phyloP scores from a whole-genome alignment of 1,140 invertebrate genomes.

The Dysdera silvatica region DNA sequence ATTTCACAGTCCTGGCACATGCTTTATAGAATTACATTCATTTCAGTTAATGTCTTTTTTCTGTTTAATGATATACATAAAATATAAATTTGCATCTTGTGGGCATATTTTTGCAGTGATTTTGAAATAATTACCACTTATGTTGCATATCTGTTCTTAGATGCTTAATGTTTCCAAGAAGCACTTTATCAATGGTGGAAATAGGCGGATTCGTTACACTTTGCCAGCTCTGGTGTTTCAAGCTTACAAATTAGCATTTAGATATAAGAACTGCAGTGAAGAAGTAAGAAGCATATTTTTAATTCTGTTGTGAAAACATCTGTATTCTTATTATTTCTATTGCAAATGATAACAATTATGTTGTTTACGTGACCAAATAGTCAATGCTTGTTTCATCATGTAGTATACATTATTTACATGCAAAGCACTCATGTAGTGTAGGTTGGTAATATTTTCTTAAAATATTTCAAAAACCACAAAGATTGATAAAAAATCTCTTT shows the following conservation, averaged over 20 bases:
- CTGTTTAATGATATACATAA: too few relatives aligned
- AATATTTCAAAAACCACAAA: too few relatives aligned
- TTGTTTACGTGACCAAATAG: not conserved
- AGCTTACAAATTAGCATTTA: conserved; percentile 78
- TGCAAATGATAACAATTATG: not conserved
- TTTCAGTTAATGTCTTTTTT: too few relatives aligned
- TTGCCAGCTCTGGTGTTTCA: conserved; percentile 95
- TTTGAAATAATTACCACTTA: too few relatives aligned
- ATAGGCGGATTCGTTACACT: conserved; percentile 77
- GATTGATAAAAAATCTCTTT: too few relatives aligned
- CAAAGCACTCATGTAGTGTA: too few relatives aligned
- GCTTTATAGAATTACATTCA: too few relatives aligned
- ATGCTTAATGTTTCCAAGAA: conserved; percentile 81
- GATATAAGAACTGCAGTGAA: conserved; percentile 64
- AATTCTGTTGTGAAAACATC: not conserved
- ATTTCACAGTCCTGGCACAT: too few relatives aligned
- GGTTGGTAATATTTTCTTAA: too few relatives aligned
- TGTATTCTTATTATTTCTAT: not conserved
- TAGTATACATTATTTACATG: too few relatives aligned
- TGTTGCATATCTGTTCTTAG: conserved; percentile 19
- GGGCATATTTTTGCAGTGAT: too few relatives aligned
- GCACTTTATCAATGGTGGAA: conserved; percentile 78
- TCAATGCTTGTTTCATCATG: not conserved
- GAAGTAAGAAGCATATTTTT: conserved; percentile 50
- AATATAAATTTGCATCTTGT: too few relatives aligned